phyloP scores from a whole-genome alignment of 2,888 invertebrate species.

The Dolomedes plantarius region DNA sequence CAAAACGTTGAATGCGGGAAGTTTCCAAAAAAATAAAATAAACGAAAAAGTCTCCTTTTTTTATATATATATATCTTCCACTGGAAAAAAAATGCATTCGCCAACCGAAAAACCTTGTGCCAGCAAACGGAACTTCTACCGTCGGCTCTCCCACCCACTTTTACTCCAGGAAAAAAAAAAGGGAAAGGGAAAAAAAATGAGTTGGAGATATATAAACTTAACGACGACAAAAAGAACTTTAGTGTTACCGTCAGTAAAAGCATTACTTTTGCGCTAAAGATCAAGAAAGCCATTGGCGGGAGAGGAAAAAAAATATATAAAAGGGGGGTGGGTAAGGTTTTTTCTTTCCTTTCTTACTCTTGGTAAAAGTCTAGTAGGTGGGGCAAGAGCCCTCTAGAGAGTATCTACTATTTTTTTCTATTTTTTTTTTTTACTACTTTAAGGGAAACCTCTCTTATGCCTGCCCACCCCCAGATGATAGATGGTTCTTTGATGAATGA shows the following conservation, averaged over 20 bases:
- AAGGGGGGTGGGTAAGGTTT: slow-evolving; percentile 7
- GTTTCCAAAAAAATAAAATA: not conserved
- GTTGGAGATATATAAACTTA: slow-evolving; percentile 62
- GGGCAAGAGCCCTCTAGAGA: slow-evolving; percentile 62
- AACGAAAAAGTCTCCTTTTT: too few relatives aligned
- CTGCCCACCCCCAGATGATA: slow-evolving; percentile 45
- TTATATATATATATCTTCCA: too few relatives aligned
- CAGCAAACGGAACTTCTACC: slow-evolving; percentile 2
- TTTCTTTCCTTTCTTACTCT: slow-evolving; percentile 30
- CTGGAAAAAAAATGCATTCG: slow-evolving; percentile 1
- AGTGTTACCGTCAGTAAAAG: slow-evolving; percentile 69
- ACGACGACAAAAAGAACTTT: slow-evolving; percentile 47
- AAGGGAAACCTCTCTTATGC: slow-evolving; percentile 11
- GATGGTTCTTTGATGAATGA: slow-evolving; percentile 69
- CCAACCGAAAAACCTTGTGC: slow-evolving; percentile 2
- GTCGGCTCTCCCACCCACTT: not conserved
- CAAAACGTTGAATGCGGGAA: slow-evolving; percentile 35
- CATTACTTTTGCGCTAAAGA: slow-evolving; percentile 63
- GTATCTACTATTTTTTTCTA: slow-evolving; percentile 19
- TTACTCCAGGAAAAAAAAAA: slow-evolving; percentile 5
- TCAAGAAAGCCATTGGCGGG: slow-evolving; percentile 54
- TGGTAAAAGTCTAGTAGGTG: slow-evolving; percentile 59
- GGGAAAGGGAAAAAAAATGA: not conserved
- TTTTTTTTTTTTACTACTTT: not conserved
- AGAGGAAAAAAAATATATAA: slow-evolving; percentile 30